Conservation (phyloP, 2,888 invertebrate species). For the Hyles lineata region DNA sequence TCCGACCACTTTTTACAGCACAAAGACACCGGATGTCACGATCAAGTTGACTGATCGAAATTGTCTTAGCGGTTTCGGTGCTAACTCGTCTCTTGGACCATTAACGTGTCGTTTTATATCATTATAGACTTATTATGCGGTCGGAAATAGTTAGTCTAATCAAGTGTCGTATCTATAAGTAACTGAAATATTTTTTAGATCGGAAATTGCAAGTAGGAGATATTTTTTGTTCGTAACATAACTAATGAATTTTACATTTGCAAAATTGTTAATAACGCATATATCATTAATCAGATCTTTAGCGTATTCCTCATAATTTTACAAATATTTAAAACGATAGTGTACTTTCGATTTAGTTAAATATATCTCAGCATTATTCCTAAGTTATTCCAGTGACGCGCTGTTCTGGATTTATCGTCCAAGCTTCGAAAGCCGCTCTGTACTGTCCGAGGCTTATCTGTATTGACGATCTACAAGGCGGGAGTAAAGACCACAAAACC, state of each 20-base stretch:
- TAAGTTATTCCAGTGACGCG: slow-evolving; percentile 3
- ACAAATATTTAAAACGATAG: neutral
- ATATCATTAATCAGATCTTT: neutral
- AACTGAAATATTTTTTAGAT: neutral
- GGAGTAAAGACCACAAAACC: slow-evolving; percentile 19
- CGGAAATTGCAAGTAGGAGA: neutral
- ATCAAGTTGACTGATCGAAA: slow-evolving; percentile 75
- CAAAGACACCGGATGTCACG: slow-evolving; percentile 75
- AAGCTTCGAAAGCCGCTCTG: slow-evolving; percentile 20
- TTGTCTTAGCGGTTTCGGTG: slow-evolving; percentile 61
- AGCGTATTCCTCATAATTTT: neutral
- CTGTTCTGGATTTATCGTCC: slow-evolving; percentile 21
- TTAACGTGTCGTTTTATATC: slow-evolving; percentile 36
- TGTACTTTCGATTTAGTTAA: neutral
- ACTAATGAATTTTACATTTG: neutral
- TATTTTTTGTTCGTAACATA: neutral
- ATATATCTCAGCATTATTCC: slow-evolving; percentile 12
- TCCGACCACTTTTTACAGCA: slow-evolving; percentile 53
- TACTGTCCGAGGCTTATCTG: slow-evolving; percentile 14
- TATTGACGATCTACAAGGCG: slow-evolving; percentile 25
- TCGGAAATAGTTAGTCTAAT: neutral
- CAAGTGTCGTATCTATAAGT: slow-evolving; percentile 4
- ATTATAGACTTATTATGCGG: slow-evolving; percentile 1
- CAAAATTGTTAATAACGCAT: neutral
- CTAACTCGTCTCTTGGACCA: slow-evolving; percentile 42